Base-by-base conservation (phyloP, 2,797 vertebrate species). In the Tokudaia muenninki region DNA sequence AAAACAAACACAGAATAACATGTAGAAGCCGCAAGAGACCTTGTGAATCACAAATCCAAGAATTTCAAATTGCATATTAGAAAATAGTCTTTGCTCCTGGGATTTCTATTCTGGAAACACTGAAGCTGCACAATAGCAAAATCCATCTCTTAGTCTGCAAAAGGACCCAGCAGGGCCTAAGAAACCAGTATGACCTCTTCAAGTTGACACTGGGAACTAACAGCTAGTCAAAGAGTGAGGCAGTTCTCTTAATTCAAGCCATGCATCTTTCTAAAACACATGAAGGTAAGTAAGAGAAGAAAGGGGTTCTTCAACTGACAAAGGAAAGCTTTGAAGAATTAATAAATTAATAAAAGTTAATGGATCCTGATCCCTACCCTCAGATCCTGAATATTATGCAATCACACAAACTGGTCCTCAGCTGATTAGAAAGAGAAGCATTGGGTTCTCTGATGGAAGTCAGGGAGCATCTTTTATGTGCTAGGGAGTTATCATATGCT, bases 311-410 rank as follows among this genome's bases (percentile, higher is more conserved):
- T 77, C 55, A 79, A 63, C 70, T 47, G 31, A 87, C 89, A 96
- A 94, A 3, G 7, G 19, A 86, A 57, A 57, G 0, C 31, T 92
- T 94, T 67, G 87, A 80, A 92, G 21, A 41, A 41, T 41, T 41
- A 41, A 41, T 41, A 93, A 74, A 90, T 96, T 75, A 95, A 70
- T 89, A 50, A 94, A 96, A 96, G 81, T 82, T 29, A 97, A 29
- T 77, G 55, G 41, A 13, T 29, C 2, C 4, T 63, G 31, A 16
- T 22, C 1, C 3, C 52, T 78, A 91, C 81, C 65, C 29, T 17
- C 74, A 82, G 57, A 74, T 10, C 21, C 34, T 70, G 2, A 55
- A 37, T 31, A 17, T 87, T 75, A 80, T 6, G 3, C 2, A 13
- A 83, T 59, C 74, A 14, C 11, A 7, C 59, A 59, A 59, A 87